A percentile compares a stretch with the other conserved stretches of the same genome.
phyloP scores from a whole-genome alignment of 2,888 invertebrate genomes.

The Gastrophysa polygoni region DNA sequence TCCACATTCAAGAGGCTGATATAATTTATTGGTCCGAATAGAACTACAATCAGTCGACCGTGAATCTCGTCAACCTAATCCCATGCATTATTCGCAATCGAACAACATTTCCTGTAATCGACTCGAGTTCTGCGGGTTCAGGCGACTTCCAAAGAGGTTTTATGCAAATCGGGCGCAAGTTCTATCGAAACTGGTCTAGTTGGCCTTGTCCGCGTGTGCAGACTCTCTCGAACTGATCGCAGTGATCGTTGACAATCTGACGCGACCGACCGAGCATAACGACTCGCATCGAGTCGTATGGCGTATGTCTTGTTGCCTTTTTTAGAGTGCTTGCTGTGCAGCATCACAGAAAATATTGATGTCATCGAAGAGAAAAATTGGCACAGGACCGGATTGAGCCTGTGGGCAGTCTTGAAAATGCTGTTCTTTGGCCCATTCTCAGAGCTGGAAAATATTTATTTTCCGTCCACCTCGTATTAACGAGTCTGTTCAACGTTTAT shows the following conservation, averaged over 20 bases:
- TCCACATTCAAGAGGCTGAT: no score
- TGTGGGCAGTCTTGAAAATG: no score
- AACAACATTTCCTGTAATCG: slow-evolving; percentile 14
- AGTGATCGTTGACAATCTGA: slow-evolving; percentile 43
- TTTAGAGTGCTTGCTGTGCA: neutral
- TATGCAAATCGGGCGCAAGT: slow-evolving; percentile 47
- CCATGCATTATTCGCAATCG: neutral
- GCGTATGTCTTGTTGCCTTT: slow-evolving; percentile 3
- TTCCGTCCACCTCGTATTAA: no score
- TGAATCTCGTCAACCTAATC: neutral
- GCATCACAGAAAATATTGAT: no score
- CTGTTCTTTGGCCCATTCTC: no score
- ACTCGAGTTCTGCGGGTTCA: slow-evolving; percentile 4
- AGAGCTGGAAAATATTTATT: no score
- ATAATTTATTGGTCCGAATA: no score
- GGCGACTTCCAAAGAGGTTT: slow-evolving; percentile 23
- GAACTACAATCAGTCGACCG: no score
- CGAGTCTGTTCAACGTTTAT: no score
- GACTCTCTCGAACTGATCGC: slow-evolving; percentile 40
- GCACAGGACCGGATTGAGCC: no score
- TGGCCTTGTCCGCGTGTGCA: slow-evolving; percentile 49
- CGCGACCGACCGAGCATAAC: slow-evolving; percentile 37
- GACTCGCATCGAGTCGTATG: neutral
- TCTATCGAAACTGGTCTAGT: slow-evolving; percentile 45
- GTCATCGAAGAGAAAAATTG: neutral